Evolutionary conservation across 2,888 invertebrate genomes (phyloP).

Genomic region (Ypsolopha sequella): DNA sequence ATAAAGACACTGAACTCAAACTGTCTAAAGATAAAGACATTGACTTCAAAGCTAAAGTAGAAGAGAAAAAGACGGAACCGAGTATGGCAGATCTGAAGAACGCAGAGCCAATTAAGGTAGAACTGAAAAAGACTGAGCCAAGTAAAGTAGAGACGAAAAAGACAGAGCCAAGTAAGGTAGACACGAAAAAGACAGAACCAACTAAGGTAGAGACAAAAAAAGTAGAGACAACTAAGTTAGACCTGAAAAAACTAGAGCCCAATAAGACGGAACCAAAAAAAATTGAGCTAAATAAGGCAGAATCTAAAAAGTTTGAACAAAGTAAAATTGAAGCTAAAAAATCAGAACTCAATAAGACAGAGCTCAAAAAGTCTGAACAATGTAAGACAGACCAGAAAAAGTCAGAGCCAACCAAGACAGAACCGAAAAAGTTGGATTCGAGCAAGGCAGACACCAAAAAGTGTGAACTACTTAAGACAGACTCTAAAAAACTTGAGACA

Average conservation of each 20-base stretch:
- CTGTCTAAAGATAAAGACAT: constrained; percentile 8
- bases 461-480: neutral
- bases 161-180: constrained; percentile 4
- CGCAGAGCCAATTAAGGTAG: neutral
- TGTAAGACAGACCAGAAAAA: constrained; percentile 6
- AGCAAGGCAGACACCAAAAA: neutral
- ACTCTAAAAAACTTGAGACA: neutral
- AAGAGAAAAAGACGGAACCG: constrained; percentile 11
- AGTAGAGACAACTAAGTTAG: constrained; percentile 15
- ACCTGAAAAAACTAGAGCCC: constrained; percentile 2
- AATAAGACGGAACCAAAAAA: constrained; percentile 1
- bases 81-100: constrained; percentile 13
- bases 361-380: neutral
- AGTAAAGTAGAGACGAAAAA: neutral
- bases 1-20: constrained; percentile 6
- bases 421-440: neutral
- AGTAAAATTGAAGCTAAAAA: constrained; percentile 12
- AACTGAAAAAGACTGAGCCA: constrained; percentile 12
- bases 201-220: constrained; percentile 13
- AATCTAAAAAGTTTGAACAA: constrained; percentile 7
- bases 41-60: constrained; percentile 7
- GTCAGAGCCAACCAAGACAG: neutral
- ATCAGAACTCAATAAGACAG: constrained; percentile 10
- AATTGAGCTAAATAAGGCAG: constrained; percentile 16
- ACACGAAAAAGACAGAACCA: constrained; percentile 6